These are phyloP conservation scores for Argentina silus DNA, from an alignment of 2,797 vertebrate genomes.

Conservation along the genomic window DNA sequence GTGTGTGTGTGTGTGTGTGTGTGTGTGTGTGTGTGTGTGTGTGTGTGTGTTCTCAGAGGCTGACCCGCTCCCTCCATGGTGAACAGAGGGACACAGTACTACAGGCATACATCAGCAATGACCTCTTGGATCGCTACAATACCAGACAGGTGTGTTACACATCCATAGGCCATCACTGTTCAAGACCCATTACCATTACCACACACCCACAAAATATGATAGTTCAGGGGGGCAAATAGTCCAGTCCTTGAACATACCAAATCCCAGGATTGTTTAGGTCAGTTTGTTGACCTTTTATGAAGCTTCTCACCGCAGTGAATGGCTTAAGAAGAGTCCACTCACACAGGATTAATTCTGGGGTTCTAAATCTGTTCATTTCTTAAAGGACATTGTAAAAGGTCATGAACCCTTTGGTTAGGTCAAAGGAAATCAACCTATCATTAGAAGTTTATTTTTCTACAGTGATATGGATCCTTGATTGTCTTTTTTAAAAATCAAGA, in stretches of 20 bases:
- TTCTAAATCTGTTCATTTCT: background rate
- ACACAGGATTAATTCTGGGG: background rate
- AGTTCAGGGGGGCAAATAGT: too few relatives aligned
- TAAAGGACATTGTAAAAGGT: background rate
- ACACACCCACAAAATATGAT: too few relatives aligned
- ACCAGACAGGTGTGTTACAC: slow-evolving; percentile 78
- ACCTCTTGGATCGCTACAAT: slow-evolving; percentile 85
- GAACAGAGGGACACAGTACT: slow-evolving; percentile 94
- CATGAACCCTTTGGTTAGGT: background rate
- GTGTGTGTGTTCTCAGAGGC: slow-evolving; percentile 75
- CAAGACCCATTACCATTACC: background rate
- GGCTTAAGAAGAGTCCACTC: background rate
- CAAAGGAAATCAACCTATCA: background rate
- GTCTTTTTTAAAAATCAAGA: too few relatives aligned
- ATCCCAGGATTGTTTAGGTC: background rate
- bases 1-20: background rate
- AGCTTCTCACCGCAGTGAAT: background rate
- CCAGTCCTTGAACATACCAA: too few relatives aligned
- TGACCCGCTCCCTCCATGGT: slow-evolving; percentile 92
- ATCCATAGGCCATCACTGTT: background rate
- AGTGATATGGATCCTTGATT: too few relatives aligned
- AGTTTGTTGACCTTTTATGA: background rate
- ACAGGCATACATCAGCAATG: slow-evolving; percentile 92
- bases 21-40: background rate
- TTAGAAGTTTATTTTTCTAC: too few relatives aligned